Conservation (phyloP, 2,888 invertebrate genomes). For the Hemicrepidius hirtus region DNA sequence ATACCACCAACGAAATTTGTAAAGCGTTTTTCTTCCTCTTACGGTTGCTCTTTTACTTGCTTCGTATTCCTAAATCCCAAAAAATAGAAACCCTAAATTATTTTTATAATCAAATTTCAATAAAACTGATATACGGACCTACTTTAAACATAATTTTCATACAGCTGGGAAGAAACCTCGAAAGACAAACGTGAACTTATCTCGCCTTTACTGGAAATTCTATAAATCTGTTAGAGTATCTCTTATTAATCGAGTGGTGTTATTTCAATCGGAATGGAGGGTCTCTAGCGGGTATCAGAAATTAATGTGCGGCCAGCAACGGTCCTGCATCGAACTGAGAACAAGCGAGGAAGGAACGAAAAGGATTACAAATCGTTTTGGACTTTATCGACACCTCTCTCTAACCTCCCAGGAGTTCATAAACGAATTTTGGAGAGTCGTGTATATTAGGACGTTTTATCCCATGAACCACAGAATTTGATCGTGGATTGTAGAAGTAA, state of each 20-base stretch:
- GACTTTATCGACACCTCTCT: slow-evolving; percentile 27
- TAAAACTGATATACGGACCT: too few relatives aligned
- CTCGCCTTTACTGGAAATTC: slow-evolving; percentile 3
- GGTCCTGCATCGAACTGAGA: slow-evolving; percentile 24
- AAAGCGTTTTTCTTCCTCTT: too few relatives aligned
- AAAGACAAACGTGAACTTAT: neutral
- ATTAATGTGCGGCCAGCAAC: slow-evolving; percentile 62
- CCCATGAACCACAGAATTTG: too few relatives aligned
- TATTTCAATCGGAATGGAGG: slow-evolving; percentile 61
- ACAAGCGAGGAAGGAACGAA: slow-evolving; percentile 38
- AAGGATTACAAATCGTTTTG: slow-evolving; percentile 40
- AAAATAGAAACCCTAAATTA: too few relatives aligned
- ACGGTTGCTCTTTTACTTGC: too few relatives aligned
- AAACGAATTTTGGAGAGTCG: slow-evolving; percentile 18
- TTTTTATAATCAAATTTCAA: too few relatives aligned
- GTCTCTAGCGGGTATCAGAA: slow-evolving; percentile 61
- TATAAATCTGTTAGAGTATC: slow-evolving; percentile 63
- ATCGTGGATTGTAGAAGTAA: too few relatives aligned
- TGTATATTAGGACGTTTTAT: slow-evolving; percentile 14
- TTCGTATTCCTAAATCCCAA: too few relatives aligned
- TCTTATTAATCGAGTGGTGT: slow-evolving; percentile 65
- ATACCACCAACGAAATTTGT: too few relatives aligned
- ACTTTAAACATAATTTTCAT: too few relatives aligned
- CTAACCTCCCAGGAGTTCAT: slow-evolving; percentile 17
- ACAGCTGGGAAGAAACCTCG: too few relatives aligned